Percentiles rank a stretch among this genome's conserved stretches.
These are phyloP conservation scores for Melozone crissalis DNA, from an alignment of 2,113 vertebrate species.

Conservation along the genomic window DNA sequence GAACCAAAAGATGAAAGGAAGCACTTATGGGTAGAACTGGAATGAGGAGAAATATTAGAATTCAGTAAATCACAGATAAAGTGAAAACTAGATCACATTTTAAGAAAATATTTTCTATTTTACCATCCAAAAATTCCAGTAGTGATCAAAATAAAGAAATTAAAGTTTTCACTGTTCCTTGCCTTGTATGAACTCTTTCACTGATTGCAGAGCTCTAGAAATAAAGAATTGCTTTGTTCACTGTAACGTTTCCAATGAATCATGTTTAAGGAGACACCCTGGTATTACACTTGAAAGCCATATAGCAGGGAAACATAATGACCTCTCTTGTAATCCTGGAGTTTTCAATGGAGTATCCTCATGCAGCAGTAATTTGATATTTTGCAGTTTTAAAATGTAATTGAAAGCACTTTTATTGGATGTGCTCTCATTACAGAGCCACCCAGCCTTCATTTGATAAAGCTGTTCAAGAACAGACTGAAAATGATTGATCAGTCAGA, in stretches of 20 bases:
- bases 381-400: constrained; percentile 54
- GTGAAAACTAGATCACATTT: background rate
- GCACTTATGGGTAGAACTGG: background rate
- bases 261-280: constrained; percentile 14
- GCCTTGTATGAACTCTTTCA: background rate
- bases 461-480: constrained; percentile 16
- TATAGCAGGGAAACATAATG: constrained; percentile 26
- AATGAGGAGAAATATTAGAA: background rate
- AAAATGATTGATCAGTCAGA: constrained; percentile 14
- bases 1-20: background rate
- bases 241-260: background rate
- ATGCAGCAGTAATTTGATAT: constrained; percentile 25
- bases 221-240: constrained; percentile 21
- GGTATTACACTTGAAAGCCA: constrained; percentile 18
- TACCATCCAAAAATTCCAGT: background rate
- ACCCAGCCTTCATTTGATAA: constrained; percentile 40
- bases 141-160: background rate
- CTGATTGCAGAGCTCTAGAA: background rate
- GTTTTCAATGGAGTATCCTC: constrained; percentile 21
- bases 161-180: background rate
- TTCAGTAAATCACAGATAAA: background rate
- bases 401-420: constrained; percentile 41
- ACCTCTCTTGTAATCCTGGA: constrained; percentile 6
- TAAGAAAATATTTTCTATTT: background rate
- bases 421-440: constrained; percentile 33